phyloP scores from a whole-genome alignment of 1,140 invertebrate species.

The Drosophila teissieri region DNA sequence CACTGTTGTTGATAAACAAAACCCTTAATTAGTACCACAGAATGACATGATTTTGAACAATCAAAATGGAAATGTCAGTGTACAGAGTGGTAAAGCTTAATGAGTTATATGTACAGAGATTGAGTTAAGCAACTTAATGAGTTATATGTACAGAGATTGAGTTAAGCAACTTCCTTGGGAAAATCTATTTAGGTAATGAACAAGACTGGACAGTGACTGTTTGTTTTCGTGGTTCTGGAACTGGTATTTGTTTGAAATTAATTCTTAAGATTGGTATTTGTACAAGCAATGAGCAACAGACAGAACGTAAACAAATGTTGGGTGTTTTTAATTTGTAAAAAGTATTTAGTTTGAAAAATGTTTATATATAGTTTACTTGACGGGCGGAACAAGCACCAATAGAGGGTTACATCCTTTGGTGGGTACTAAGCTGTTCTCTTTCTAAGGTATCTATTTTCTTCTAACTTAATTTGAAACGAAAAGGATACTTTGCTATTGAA shows the following conservation, averaged over 20 bases:
- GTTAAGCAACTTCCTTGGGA: slow-evolving; percentile 21
- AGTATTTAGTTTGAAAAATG: slow-evolving; percentile 2
- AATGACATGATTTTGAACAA: slow-evolving; percentile 3
- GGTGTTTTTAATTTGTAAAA: slow-evolving; percentile 29
- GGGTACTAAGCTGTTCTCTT: slow-evolving; percentile 46
- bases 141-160: slow-evolving; percentile 31
- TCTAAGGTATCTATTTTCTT: neutral
- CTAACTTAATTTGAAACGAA: neutral
- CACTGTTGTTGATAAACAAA: slow-evolving; percentile 51
- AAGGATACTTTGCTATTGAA: neutral
- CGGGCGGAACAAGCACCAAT: slow-evolving; percentile 85
- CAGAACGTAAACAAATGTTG: slow-evolving; percentile 67
- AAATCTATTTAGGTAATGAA: slow-evolving; percentile 18
- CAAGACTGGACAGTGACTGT: slow-evolving; percentile 39
- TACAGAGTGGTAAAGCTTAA: slow-evolving; percentile 5
- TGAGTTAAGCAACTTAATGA: slow-evolving; percentile 21
- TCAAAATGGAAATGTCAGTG: slow-evolving; percentile 25
- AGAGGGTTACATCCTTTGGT: slow-evolving; percentile 82
- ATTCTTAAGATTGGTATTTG: slow-evolving; percentile 22
- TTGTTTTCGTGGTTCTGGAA: slow-evolving; percentile 24
- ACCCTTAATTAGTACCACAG: slow-evolving; percentile 1
- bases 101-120: slow-evolving; percentile 44
- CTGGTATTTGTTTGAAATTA: slow-evolving; percentile 22
- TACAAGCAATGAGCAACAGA: slow-evolving; percentile 42
- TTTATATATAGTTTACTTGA: slow-evolving; percentile 71